These are phyloP conservation scores for Mormyrops boulengeri DNA, from an alignment of 2,797 vertebrate genomes.

Conservation along the genomic window DNA sequence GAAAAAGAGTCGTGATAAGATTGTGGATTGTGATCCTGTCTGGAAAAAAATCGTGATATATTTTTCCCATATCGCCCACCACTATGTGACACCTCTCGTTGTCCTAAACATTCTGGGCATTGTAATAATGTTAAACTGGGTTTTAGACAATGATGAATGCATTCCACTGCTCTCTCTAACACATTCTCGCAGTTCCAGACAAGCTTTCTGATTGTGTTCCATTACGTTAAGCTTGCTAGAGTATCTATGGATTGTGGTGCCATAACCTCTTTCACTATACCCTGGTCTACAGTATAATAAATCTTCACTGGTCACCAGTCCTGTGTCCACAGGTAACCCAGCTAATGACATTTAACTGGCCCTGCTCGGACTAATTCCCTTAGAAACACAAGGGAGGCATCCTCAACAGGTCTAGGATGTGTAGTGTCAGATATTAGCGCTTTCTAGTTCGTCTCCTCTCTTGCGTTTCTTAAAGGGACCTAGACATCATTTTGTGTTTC, in stretches of 20 bases:
- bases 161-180: neutral
- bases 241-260: neutral
- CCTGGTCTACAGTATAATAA: neutral
- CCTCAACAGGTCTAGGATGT: neutral
- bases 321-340: neutral
- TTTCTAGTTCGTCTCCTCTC: neutral
- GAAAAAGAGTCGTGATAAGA: neutral
- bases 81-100: neutral
- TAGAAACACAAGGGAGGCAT: neutral
- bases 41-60: neutral
- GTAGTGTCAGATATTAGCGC: neutral
- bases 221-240: neutral
- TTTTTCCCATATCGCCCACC: neutral
- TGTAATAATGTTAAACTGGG: neutral
- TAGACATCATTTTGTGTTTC: neutral
- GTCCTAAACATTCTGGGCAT: neutral
- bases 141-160: neutral
- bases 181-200: neutral
- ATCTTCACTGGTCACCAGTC: neutral
- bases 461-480: neutral
- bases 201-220: neutral
- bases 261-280: neutral
- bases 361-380: neutral
- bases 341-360: neutral
- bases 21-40: neutral